phyloP scores from a whole-genome alignment of 2,888 invertebrate genomes.

The Microctonus hyperodae region DNA sequence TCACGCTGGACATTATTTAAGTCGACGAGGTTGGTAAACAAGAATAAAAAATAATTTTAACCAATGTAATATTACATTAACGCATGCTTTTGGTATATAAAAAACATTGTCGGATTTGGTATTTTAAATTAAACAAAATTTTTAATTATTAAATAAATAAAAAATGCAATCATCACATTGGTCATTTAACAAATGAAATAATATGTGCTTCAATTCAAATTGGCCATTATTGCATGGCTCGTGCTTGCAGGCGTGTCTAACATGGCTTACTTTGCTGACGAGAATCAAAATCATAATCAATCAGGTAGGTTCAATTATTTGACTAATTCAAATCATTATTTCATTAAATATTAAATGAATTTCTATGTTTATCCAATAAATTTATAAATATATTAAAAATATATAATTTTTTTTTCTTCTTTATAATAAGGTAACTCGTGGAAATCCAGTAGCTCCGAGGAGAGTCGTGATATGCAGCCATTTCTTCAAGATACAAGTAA shows the following conservation, averaged over 20 bases:
- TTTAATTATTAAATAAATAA: constrained; percentile 3
- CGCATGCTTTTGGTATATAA: constrained; percentile 22
- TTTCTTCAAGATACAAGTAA: constrained; percentile 60
- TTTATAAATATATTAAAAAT: not conserved
- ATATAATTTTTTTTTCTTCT: constrained; percentile 12
- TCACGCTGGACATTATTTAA: constrained; percentile 57
- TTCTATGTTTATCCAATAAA: not conserved
- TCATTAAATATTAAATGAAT: constrained; percentile 2
- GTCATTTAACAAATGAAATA: constrained; percentile 30
- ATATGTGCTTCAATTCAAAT: constrained; percentile 48
- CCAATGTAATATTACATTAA: constrained; percentile 11
- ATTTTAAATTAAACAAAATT: not conserved
- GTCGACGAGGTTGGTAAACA: constrained; percentile 53
- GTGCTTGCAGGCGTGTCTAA: constrained; percentile 76
- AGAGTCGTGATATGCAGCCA: constrained; percentile 64
- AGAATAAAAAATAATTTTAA: not conserved
- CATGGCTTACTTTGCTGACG: constrained; percentile 79
- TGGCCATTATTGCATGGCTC: constrained; percentile 59
- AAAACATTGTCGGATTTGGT: not conserved
- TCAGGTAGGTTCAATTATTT: constrained; percentile 59
- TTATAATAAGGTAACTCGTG: constrained; percentile 62
- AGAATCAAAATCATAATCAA: constrained; percentile 73
- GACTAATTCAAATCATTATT: not conserved
- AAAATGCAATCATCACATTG: constrained; percentile 13
- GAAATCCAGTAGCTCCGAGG: constrained; percentile 65